phyloP scores from a whole-genome alignment of 1,140 invertebrate genomes.

The Drosophila funebris region DNA sequence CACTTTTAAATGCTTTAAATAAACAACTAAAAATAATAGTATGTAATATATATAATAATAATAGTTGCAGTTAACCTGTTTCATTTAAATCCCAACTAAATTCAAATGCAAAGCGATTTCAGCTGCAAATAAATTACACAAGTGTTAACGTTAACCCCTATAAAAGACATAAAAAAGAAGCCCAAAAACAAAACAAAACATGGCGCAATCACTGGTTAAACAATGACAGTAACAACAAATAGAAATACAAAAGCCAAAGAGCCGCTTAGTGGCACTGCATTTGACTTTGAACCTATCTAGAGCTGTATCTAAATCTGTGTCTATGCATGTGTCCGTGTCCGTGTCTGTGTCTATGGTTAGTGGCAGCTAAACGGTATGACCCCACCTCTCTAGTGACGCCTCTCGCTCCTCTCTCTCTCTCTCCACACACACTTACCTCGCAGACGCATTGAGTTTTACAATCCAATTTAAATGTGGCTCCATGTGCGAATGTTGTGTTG shows the following conservation, averaged over 20 bases:
- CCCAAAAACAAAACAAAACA: not conserved
- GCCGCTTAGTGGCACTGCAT: slow-evolving; percentile 55
- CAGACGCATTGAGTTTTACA: slow-evolving; percentile 89
- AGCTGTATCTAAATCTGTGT: slow-evolving; percentile 8
- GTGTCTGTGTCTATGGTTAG: slow-evolving; percentile 52
- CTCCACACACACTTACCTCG: slow-evolving; percentile 84
- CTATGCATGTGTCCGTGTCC: slow-evolving; percentile 29
- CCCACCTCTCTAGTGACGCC: too few species aligned
- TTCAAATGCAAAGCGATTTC: slow-evolving; percentile 46
- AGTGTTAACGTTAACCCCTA: slow-evolving; percentile 46
- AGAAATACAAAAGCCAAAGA: slow-evolving; percentile 19
- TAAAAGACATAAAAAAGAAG: slow-evolving; percentile 34
- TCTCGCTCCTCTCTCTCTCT: not conserved
- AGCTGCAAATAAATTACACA: slow-evolving; percentile 26
- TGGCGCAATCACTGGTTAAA: slow-evolving; percentile 53
- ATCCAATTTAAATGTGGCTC: slow-evolving; percentile 87
- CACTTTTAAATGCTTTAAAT: not conserved
- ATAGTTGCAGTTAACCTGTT: not conserved
- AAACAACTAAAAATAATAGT: too few species aligned
- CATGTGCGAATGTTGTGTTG: slow-evolving; percentile 87
- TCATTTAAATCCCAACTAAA: slow-evolving; percentile 11
- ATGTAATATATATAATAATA: too few species aligned
- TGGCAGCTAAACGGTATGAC: slow-evolving; percentile 41
- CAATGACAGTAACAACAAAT: slow-evolving; percentile 14
- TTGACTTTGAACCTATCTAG: slow-evolving; percentile 51